phyloP scores from a whole-genome alignment of 2,797 vertebrate genomes.

The Helicolenus hilgendorfi region DNA sequence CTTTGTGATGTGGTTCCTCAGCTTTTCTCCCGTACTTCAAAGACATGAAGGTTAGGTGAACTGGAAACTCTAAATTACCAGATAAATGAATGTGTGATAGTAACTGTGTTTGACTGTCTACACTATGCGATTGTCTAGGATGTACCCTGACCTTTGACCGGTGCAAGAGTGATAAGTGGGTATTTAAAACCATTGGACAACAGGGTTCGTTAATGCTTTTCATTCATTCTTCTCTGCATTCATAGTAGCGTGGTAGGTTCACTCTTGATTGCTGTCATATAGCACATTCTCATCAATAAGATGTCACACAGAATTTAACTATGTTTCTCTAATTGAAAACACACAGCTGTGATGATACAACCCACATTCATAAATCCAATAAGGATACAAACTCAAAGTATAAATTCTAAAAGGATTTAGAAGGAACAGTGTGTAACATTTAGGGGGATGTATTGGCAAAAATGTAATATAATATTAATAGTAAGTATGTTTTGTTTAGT shows the following conservation, averaged over 20 bases:
- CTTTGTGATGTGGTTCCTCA: background rate
- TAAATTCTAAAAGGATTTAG: background rate
- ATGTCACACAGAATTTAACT: background rate
- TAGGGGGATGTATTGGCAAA: no score
- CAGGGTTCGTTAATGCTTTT: slow-evolving; percentile 4
- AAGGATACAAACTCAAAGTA: background rate
- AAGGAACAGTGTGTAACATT: no score
- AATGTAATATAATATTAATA: no score
- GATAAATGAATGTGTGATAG: slow-evolving; percentile 1
- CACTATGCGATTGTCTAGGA: background rate
- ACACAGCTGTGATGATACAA: background rate
- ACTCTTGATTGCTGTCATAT: background rate
- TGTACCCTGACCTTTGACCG: slow-evolving; percentile 20
- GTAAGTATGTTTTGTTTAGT: no score
- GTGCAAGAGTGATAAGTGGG: slow-evolving; percentile 3
- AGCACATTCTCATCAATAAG: background rate
- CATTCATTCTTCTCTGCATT: background rate
- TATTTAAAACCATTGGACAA: slow-evolving; percentile 19
- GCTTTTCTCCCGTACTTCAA: background rate
- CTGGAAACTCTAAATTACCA: background rate
- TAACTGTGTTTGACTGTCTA: background rate
- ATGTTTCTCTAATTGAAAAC: slow-evolving; percentile 1
- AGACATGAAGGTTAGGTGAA: background rate
- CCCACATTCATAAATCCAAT: background rate
- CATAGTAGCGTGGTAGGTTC: background rate